These are phyloP conservation scores for Megalopta genalis DNA, from an alignment of 1,140 invertebrate genomes.

Conservation along the genomic window DNA sequence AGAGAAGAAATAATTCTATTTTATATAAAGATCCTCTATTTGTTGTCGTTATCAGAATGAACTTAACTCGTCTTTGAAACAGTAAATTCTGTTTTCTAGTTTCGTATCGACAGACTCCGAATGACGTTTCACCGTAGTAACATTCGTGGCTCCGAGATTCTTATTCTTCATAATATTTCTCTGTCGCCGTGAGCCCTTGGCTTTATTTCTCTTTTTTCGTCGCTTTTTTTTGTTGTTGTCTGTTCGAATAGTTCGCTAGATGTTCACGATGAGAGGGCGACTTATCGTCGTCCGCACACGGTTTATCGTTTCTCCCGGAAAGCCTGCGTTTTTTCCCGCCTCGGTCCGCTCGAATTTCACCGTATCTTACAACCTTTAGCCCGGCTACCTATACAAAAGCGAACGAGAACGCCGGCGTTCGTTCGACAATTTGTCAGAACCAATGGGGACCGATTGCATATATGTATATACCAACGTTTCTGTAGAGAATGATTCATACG, in stretches of 20 bases:
- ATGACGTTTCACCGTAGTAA: too few species aligned
- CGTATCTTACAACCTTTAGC: conserved; percentile 57
- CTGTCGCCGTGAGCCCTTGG: neutral
- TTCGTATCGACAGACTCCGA: too few species aligned
- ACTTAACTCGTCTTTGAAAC: too few species aligned
- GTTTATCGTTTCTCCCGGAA: conserved; percentile 47
- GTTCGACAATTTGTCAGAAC: conserved; percentile 59
- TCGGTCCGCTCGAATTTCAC: conserved; percentile 44
- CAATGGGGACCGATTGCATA: conserved; percentile 18
- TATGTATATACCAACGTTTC: neutral
- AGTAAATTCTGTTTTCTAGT: too few species aligned
- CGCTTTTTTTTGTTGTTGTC: neutral
- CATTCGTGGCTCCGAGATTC: too few species aligned
- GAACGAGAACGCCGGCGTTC: conserved; percentile 51
- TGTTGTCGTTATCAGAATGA: too few species aligned
- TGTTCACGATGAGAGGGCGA: neutral
- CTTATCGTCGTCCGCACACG: conserved; percentile 17
- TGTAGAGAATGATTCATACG: conserved; percentile 29
- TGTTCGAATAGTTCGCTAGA: neutral
- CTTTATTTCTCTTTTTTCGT: neutral
- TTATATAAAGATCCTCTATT: too few species aligned
- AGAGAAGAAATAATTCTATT: too few species aligned
- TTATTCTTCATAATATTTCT: neutral
- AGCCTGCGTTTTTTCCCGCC: conserved; percentile 24
- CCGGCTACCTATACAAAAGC: conserved; percentile 46